phyloP scores from a whole-genome alignment of 2,797 vertebrate species.

The Fistularia commersonii region DNA sequence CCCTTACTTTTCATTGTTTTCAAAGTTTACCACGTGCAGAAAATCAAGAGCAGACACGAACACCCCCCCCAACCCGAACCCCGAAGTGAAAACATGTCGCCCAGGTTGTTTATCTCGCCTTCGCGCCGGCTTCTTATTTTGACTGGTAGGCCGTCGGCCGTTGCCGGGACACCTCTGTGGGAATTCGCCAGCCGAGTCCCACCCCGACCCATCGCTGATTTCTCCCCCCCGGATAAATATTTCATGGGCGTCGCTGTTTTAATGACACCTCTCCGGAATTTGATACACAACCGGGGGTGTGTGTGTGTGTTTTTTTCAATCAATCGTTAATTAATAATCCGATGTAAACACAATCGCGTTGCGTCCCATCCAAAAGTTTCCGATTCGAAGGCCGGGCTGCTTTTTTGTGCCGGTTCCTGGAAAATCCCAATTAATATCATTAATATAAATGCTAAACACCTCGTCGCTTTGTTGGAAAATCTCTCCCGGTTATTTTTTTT shows the following conservation, averaged over 20 bases:
- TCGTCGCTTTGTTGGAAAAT: too few relatives aligned
- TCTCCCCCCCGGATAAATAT: conserved; percentile 51
- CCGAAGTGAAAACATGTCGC: conserved; percentile 59
- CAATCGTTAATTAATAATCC: too few relatives aligned
- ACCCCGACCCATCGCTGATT: conserved; percentile 39
- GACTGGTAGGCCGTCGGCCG: conserved; percentile 42
- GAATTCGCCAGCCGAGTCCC: conserved; percentile 34
- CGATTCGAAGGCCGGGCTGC: too few relatives aligned
- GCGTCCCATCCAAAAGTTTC: too few relatives aligned
- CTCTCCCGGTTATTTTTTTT: too few relatives aligned
- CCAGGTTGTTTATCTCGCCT: conserved; percentile 55
- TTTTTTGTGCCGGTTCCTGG: too few relatives aligned
- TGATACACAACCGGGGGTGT: background rate
- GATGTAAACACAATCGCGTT: too few relatives aligned
- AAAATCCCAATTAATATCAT: too few relatives aligned
- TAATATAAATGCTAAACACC: too few relatives aligned
- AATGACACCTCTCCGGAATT: background rate
- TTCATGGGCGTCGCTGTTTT: conserved; percentile 26
- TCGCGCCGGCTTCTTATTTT: conserved; percentile 57
- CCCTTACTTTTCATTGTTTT: conserved; percentile 13
- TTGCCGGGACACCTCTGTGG: conserved; percentile 37
- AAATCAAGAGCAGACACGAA: conserved; percentile 35
- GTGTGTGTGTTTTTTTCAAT: background rate
- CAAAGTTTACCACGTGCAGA: conserved; percentile 39
- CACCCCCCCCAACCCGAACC: conserved; percentile 60